phyloP scores from a whole-genome alignment of 2,797 vertebrate genomes.

The Schizopygopsis malacanthus region DNA sequence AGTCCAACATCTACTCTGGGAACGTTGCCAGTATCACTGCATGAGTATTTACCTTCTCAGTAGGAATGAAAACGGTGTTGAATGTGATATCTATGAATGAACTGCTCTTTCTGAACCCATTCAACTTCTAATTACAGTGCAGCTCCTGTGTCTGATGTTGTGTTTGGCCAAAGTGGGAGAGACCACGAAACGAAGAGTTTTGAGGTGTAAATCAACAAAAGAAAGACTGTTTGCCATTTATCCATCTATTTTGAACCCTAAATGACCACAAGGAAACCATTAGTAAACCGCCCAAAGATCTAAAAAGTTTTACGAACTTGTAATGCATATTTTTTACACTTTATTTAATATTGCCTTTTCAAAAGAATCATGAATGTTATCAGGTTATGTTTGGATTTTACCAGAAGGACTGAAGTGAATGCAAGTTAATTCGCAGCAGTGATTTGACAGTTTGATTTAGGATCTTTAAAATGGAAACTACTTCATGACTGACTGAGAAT shows the following conservation, averaged over 20 bases:
- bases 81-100: constrained; percentile 26
- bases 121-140: neutral
- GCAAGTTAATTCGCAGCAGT: neutral
- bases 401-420: neutral
- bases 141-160: constrained; percentile 1
- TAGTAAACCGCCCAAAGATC: neutral
- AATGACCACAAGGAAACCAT: constrained; percentile 19
- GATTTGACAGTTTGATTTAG: neutral
- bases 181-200: neutral
- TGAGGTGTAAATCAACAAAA: constrained; percentile 24
- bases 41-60: constrained; percentile 12
- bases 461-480: neutral
- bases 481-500: neutral
- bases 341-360: neutral
- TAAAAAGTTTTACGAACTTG: neutral
- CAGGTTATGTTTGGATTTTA: neutral
- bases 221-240: constrained; percentile 19
- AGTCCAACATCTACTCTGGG: constrained; percentile 14
- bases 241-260: neutral
- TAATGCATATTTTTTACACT: neutral
- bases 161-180: neutral
- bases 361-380: neutral
- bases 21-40: constrained; percentile 13
- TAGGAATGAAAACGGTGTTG: neutral
- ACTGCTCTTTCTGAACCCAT: neutral